Base-by-base conservation (phyloP, 2,888 invertebrate species). In the Trichogramma dendrolimi region DNA sequence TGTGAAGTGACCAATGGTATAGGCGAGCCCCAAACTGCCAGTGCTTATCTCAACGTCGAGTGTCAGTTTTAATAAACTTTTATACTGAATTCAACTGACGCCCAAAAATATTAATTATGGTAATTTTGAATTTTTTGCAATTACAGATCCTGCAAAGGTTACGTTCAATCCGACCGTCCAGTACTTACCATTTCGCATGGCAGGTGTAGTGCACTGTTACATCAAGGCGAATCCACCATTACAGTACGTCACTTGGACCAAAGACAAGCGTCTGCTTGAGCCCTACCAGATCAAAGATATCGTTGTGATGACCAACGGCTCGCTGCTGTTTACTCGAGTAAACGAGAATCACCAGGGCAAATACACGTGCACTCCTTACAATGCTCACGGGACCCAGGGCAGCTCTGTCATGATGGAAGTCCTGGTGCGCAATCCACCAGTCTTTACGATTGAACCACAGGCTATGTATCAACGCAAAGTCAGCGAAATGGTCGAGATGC, bases 1-100 rank as follows among this genome's bases (percentile, higher is more conserved):
- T 97, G 97, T 81, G 94, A 95, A 80, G 96, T 96, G 68, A 94
- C 92, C 79, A 97, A 97, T 80, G 96, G 96, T 66, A 95, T 96
- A 72, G 96, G 96, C 42, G 92, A 93, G 75, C 94, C 96, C 56
- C 95, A 96, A 80, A 92, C 92, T 75, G 96, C 96, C 70, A 91
- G 92, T 68, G 96, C 96, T 73, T 96, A 92, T 83, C 86, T 97
- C 69, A 96, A 95, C 83, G 94, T 97, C 73, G 96, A 96, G 87
- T 97, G 97, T 96, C 80, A 91, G 90, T 81, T 11, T 7, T 2
- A 14, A 14, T 14, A 14, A 14, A 14, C 14, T 14, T 14, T 14
- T 14, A 14, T 14, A 14, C 14, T 1, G 7, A 52, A 40, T 56
- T 57, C 11, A 44, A 43, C 8, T 40, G 48, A 27, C 43, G 27